Percentiles rank a stretch among this genome's conserved stretches.
Evolutionary conservation across 2,797 vertebrate genomes (phyloP).

Genomic region (Hydrophis major): DNA sequence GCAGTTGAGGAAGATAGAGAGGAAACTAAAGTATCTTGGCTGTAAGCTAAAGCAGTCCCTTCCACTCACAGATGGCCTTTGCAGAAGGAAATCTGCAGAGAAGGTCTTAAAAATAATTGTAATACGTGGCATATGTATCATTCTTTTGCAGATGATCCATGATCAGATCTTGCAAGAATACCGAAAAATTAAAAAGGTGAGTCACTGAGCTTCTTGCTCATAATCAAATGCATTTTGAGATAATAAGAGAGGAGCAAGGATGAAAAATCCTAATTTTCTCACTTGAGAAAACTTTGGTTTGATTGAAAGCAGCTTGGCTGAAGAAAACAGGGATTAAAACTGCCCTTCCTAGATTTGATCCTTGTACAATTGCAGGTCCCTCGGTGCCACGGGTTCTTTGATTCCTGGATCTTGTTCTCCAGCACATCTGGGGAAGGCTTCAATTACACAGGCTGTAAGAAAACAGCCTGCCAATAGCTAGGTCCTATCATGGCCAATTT

Average conservation of each 20-base stretch:
- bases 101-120: neutral
- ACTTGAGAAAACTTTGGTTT: neutral
- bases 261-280: neutral
- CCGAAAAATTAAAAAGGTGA: slow-evolving; percentile 97
- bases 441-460: neutral
- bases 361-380: neutral
- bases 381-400: neutral
- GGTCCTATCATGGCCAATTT: neutral
- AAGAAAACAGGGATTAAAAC: neutral
- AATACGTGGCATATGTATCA: neutral
- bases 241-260: too few species aligned
- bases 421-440: neutral
- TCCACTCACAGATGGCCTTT: neutral
- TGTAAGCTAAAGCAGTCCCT: neutral
- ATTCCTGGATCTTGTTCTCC: neutral
- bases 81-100: too few species aligned
- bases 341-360: neutral
- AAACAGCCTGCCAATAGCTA: neutral
- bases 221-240: neutral
- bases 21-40: neutral
- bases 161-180: slow-evolving; percentile 99
- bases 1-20: neutral
- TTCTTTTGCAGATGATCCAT: slow-evolving; percentile 84
- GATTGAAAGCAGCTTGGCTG: neutral
- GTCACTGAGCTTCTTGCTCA: neutral